phyloP scores from a whole-genome alignment of 2,113 vertebrate genomes.

The Cichladusa arquata region DNA sequence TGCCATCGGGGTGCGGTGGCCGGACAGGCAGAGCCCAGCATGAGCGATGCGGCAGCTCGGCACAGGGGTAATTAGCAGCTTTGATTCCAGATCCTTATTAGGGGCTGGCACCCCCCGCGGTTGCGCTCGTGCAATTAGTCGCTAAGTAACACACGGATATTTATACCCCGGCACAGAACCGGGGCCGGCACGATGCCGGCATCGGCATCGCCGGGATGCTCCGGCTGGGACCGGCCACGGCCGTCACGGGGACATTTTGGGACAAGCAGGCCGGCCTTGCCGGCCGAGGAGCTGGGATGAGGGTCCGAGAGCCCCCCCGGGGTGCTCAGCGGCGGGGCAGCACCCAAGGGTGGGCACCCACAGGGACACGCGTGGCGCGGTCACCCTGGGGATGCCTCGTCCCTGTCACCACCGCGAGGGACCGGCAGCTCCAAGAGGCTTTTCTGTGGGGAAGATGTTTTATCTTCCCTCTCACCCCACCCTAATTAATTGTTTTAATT shows the following conservation, averaged over 20 bases:
- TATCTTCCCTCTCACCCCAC: conserved; percentile 20
- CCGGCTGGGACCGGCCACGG: accelerated
- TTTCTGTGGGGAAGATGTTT: not conserved
- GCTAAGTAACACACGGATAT: conserved; percentile 61
- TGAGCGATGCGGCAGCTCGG: not conserved
- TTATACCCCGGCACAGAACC: conserved; percentile 22
- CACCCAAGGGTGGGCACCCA: not conserved
- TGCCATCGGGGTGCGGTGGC: accelerated
- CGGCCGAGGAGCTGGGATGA: not conserved
- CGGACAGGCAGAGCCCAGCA: not conserved
- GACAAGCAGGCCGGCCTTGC: accelerated
- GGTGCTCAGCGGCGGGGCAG: not conserved
- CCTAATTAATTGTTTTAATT: conserved; percentile 72
- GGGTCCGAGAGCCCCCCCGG: not conserved
- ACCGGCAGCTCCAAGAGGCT: not conserved
- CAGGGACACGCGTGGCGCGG: accelerated
- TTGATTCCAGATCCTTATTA: conserved; percentile 48
- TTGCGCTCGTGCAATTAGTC: conserved; percentile 59
- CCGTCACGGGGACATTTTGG: accelerated
- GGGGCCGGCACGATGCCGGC: not conserved
- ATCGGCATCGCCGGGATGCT: not conserved
- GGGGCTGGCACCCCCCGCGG: conserved; percentile 22
- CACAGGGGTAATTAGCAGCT: conserved; percentile 51
- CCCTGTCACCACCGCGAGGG: accelerated
- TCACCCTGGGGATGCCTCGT: not conserved